A percentile compares a stretch with the other conserved stretches of the same genome.
Evolutionary conservation across 2,113 vertebrate genomes (phyloP).

Genomic region (Calypte anna): DNA sequence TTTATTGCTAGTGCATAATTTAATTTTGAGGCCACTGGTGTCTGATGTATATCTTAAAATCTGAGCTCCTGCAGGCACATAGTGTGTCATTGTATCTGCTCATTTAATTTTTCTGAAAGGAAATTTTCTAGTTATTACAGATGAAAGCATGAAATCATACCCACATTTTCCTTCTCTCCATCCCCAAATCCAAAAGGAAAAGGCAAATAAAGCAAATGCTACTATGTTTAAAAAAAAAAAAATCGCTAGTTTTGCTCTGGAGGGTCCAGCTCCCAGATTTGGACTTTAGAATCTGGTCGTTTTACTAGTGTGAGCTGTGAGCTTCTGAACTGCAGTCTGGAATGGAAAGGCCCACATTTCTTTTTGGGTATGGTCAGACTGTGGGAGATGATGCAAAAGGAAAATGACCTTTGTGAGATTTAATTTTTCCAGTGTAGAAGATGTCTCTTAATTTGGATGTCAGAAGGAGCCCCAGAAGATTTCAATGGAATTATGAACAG

Average conservation of each 20-base stretch:
- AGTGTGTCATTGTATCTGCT: neutral
- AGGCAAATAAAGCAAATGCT: neutral
- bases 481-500: neutral
- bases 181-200: neutral
- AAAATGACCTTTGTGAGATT: neutral
- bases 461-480: neutral
- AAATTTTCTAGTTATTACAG: neutral
- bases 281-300: neutral
- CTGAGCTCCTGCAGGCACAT: neutral
- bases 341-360: neutral
- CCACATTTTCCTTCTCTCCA: neutral
- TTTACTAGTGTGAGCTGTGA: neutral
- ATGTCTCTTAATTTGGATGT: neutral
- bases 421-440: neutral
- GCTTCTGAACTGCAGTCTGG: neutral
- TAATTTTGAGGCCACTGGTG: conserved; percentile 22
- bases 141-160: neutral
- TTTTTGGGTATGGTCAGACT: neutral
- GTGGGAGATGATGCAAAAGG: neutral
- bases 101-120: conserved; percentile 12
- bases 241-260: neutral
- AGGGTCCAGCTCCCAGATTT: neutral
- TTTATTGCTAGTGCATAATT: conserved; percentile 20
- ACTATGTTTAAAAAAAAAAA: neutral
- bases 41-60: conserved; percentile 23